Evolutionary conservation across 2,113 vertebrate species (phyloP).

Genomic region (Sigmodon hispidus): DNA sequence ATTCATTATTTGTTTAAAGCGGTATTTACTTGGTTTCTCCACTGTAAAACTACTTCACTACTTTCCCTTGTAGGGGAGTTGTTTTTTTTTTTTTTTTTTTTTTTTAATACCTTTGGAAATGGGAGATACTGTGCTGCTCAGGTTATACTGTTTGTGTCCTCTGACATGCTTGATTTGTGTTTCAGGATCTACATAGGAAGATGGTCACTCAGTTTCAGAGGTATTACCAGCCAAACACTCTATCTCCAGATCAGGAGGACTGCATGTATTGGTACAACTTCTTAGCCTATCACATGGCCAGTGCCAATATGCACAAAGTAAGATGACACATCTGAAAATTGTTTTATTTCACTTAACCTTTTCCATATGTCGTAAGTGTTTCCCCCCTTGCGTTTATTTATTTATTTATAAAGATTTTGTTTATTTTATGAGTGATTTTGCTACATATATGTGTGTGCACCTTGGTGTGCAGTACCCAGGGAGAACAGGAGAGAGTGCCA

Average conservation of each 20-base stretch:
- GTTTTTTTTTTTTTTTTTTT: too few species aligned
- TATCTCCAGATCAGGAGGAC: slow-evolving; percentile 89
- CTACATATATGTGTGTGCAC: neutral
- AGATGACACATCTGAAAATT: slow-evolving; percentile 57
- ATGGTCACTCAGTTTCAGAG: slow-evolving; percentile 93
- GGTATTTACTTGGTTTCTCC: neutral
- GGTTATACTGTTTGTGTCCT: slow-evolving; percentile 42
- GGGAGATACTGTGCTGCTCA: slow-evolving; percentile 21
- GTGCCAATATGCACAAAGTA: slow-evolving; percentile 93
- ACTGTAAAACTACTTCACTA: neutral
- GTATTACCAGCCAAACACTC: slow-evolving; percentile 83
- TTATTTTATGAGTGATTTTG: neutral
- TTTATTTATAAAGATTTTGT: neutral
- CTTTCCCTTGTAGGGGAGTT: neutral
- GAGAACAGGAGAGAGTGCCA: neutral
- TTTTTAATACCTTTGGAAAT: slow-evolving; percentile 24
- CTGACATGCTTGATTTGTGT: slow-evolving; percentile 61
- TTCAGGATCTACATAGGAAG: slow-evolving; percentile 93
- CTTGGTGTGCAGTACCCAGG: neutral
- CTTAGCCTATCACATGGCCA: slow-evolving; percentile 94
- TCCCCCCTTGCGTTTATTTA: neutral
- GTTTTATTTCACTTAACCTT: neutral
- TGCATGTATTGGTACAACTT: slow-evolving; percentile 96
- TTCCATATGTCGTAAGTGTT: neutral
- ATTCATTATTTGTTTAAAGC: slow-evolving; percentile 25